phyloP scores from a whole-genome alignment of 2,888 invertebrate species.

The Chrysolina haemoptera region DNA sequence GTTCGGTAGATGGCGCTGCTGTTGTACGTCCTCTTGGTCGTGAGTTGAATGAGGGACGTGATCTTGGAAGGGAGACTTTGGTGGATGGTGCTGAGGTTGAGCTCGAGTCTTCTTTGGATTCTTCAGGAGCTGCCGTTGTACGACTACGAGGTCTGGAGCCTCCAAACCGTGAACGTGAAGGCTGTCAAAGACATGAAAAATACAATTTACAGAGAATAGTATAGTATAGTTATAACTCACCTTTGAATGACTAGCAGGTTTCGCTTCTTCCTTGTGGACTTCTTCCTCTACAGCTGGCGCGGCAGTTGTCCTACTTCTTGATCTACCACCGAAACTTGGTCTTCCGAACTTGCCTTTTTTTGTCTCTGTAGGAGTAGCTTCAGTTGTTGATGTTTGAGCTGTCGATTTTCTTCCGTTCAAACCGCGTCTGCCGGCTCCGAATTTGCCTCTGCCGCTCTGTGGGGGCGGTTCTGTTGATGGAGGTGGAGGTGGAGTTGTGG shows the following conservation, averaged over 20 bases:
- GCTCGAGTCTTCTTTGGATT: conserved; percentile 68
- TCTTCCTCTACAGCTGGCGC: conserved; percentile 65
- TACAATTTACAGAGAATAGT: conserved; percentile 12
- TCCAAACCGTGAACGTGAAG: conserved; percentile 64
- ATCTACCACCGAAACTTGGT: conserved; percentile 70
- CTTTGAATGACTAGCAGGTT: conserved; percentile 64
- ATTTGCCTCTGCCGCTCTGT: conserved; percentile 57
- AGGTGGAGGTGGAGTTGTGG: conserved; percentile 70
- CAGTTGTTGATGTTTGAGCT: conserved; percentile 65
- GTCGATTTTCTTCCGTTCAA: conserved; percentile 59
- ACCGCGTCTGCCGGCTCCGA: conserved; percentile 55
- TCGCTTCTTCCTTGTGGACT: conserved; percentile 67
- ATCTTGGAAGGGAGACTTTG: conserved; percentile 68
- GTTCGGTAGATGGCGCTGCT: conserved; percentile 61
- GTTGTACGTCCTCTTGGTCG: conserved; percentile 63
- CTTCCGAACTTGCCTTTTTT: conserved; percentile 70
- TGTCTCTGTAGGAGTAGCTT: conserved; percentile 70
- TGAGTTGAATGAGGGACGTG: conserved; percentile 68
- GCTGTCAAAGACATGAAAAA: conserved; percentile 50
- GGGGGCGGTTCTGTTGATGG: conserved; percentile 64
- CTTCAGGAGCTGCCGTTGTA: conserved; percentile 68
- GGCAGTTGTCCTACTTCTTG: conserved; percentile 65
- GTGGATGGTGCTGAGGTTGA: conserved; percentile 59
- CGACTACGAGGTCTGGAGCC: conserved; percentile 61
- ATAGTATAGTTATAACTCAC: conserved; percentile 47